phyloP scores from a whole-genome alignment of 1,140 invertebrate genomes.

The Drosophila teissieri region DNA sequence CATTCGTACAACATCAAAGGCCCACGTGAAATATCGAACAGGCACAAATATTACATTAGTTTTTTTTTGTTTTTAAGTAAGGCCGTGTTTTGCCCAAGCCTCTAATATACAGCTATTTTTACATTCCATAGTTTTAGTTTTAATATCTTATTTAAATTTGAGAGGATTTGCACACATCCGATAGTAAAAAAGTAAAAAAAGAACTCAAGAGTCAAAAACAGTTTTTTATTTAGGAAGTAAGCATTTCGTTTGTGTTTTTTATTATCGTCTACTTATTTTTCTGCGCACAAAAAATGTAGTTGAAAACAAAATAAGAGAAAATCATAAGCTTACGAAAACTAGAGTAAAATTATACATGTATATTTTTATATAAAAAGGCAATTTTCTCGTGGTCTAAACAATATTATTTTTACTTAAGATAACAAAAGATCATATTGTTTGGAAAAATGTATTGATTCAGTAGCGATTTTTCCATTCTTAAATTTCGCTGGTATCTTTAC shows the following conservation, averaged over 20 bases:
- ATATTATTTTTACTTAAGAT: constrained; percentile 44
- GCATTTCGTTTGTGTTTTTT: constrained; percentile 24
- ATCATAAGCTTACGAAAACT: constrained; percentile 38
- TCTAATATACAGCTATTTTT: constrained; percentile 72
- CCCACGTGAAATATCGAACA: constrained; percentile 52
- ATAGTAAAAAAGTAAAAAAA: background rate
- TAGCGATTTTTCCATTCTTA: constrained; percentile 34
- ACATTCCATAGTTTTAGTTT: constrained; percentile 35
- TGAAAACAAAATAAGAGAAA: constrained; percentile 52
- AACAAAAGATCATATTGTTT: constrained; percentile 61
- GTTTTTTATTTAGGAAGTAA: constrained; percentile 66
- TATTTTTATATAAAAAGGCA: constrained; percentile 26
- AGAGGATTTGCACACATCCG: background rate
- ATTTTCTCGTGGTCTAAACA: constrained; percentile 17
- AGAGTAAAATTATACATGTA: constrained; percentile 34
- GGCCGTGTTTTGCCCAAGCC: constrained; percentile 48
- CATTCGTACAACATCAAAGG: constrained; percentile 20
- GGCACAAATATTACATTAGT: constrained; percentile 59
- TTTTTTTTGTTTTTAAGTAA: constrained; percentile 14
- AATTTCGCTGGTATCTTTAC: constrained; percentile 17
- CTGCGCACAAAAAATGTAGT: constrained; percentile 58
- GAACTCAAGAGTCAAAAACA: constrained; percentile 62
- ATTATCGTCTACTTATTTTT: constrained; percentile 29
- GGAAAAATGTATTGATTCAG: constrained; percentile 47
- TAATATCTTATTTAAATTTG: constrained; percentile 27